Base-by-base conservation (phyloP, 1,140 invertebrate genomes). In the Apis dorsata region DNA sequence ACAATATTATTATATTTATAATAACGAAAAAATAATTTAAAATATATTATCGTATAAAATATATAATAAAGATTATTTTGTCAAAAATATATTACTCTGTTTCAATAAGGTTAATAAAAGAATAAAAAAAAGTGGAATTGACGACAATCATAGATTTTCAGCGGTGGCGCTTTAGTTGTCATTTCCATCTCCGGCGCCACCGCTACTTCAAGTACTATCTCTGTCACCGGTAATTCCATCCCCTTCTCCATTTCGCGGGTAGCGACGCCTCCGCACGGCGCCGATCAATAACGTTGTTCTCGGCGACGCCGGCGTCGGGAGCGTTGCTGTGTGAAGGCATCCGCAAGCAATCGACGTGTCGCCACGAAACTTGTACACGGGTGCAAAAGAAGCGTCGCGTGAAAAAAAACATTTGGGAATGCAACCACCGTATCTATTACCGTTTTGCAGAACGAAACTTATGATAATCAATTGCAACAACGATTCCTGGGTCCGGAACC, bases 231-330 rank as follows among this genome's bases (percentile, higher is more conserved):
- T 62, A 66, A 81, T 88, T 62, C 77, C 81, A 63, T 60, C 85
- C 84, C 72, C 81, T 85, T 73, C 85, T 71, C 69, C 73, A 7
- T 44, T 44, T 24, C 53, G 65, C 68, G 83, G 49, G 75, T 68
- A 88, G 72, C 81, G 88, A 88, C 87, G 88, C 87, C 88, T 84
- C 79, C 85, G 84, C 81, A 65, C 78, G 79, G 85, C 88, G 85
- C 72, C 87, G 88, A 89, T 89, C 88, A 89, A 89, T 89, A 88
- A 85, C 88, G 83, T 82, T 49, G 88, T 72, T 84, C 87, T 59
- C 85, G 85, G 72, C 84, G 84, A 84, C 86, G 86, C 81, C 86
- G 87, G 55, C 87, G 75, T 84, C 86, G 84, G 83, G 77, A 82
- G 81, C 86, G 87, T 84, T 79, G 87, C 87, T 83, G 84, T 78